A percentile compares a stretch with the other conserved stretches of the same genome.
Evolutionary conservation across 2,888 invertebrate genomes (phyloP).

Genomic region (Nemurella pictetii): DNA sequence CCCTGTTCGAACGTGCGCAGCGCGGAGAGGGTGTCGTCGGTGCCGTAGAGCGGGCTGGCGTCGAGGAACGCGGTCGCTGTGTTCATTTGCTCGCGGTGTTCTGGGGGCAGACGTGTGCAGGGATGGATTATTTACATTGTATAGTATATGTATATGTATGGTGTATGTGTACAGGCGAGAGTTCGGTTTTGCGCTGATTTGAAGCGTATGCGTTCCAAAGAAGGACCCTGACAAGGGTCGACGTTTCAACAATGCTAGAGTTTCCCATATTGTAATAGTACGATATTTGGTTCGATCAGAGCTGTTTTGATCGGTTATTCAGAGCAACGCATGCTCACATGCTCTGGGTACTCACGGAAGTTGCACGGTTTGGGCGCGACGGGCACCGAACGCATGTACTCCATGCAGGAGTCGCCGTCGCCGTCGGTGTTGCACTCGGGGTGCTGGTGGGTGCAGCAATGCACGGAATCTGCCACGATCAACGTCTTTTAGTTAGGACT

Average conservation of each 20-base stretch:
- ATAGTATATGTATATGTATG: no score
- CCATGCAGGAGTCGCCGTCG: slow-evolving; percentile 58
- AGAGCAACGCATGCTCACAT: not conserved
- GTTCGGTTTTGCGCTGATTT: no score
- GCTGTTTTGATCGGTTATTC: not conserved
- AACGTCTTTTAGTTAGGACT: no score
- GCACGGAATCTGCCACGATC: slow-evolving; percentile 53
- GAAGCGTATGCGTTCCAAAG: no score
- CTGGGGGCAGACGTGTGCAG: slow-evolving; percentile 56
- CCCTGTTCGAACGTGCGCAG: slow-evolving; percentile 73
- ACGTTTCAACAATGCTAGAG: no score
- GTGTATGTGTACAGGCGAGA: no score
- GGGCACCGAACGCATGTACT: slow-evolving; percentile 73
- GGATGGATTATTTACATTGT: no score
- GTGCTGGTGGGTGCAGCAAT: slow-evolving; percentile 50
- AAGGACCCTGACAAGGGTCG: no score
- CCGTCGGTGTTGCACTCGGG: slow-evolving; percentile 60
- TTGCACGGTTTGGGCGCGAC: slow-evolving; percentile 61
- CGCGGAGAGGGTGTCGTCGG: slow-evolving; percentile 69
- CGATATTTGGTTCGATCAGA: not conserved
- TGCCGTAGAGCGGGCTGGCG: slow-evolving; percentile 82
- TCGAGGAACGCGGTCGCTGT: slow-evolving; percentile 81
- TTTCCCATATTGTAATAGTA: no score
- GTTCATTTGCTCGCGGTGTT: slow-evolving; percentile 81
- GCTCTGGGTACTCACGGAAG: slow-evolving; percentile 61